Evolutionary conservation across 2,797 vertebrate species (phyloP), one percentile per base, ranked within the genome.

Genomic region (Trachops cirrhosus): DNA sequence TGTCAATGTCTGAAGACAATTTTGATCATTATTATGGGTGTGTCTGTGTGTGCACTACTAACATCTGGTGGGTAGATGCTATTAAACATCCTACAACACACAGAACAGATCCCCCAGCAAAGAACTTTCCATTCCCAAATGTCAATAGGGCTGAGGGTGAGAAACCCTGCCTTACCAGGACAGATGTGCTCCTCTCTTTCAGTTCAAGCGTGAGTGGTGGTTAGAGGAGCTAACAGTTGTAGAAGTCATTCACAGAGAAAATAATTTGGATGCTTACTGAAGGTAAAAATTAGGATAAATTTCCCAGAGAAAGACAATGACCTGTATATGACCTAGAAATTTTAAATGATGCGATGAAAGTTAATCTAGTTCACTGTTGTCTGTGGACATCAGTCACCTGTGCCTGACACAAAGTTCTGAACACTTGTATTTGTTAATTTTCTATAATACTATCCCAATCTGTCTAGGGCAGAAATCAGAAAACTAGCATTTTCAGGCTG

Each of bases 181-280:
- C 26, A 50, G 21, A 86, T 34, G 59, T 52, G 39, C 5, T 44
- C 34, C 54, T 77, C 26, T 84, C 41, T 75, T 87, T 71, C 34
- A 85, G 29, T 54, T 92, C 19, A 87, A 87, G 14, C 14, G 67
- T 19, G 37, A 64, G n/a, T 41, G 21, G 62, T 50, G 26, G 19
- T 32, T 83, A 70, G 18, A 96, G 24, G 29, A 87, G 24, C 26
- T 90, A 91, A 70, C n/a, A 73, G 73, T 44, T 54, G n/a, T 78
- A 32, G 32, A 83, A 91, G n/a, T 85, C 41, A 92, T 54, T 80
- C 68, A 96, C 9, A n/a, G 18, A 86, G 50, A 93, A 89, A 82
- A 96, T 68, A 80, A 50, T 44, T 73, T 85, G 21, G 10, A 71
- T 85, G n/a, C 59, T 87, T 46, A 93, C 10, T 70, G 21, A 67